Evolutionary conservation across 2,113 vertebrate genomes (phyloP).

Genomic region (Mastomys coucha): DNA sequence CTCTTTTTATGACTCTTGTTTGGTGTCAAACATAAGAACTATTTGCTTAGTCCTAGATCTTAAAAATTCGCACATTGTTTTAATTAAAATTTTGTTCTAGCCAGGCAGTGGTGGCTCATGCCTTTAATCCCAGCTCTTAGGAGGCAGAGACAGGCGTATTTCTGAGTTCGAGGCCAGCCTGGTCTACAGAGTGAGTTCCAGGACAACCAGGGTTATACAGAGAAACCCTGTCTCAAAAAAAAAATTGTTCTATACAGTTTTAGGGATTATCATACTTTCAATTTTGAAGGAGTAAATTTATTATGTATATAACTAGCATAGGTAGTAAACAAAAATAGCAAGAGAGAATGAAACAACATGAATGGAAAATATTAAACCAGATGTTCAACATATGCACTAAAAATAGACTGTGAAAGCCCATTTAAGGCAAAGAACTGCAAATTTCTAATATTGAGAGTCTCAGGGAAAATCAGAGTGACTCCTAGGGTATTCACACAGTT

Average conservation of each 20-base stretch:
- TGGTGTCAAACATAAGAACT: not conserved
- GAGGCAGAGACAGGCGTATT: too few species aligned
- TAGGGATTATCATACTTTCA: not conserved
- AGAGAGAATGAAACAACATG: not conserved
- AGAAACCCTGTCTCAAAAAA: too few species aligned
- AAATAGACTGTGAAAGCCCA: not conserved
- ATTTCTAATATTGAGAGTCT: not conserved
- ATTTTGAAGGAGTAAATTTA: not conserved
- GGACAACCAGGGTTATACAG: too few species aligned
- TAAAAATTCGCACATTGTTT: not conserved
- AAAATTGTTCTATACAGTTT: not conserved
- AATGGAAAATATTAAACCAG: not conserved
- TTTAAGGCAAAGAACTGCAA: not conserved
- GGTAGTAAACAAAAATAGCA: not conserved
- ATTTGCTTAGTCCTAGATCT: not conserved
- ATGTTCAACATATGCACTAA: too few species aligned
- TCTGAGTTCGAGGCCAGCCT: too few species aligned
- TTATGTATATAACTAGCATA: not conserved
- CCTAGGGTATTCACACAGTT: not conserved
- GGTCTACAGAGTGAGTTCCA: too few species aligned
- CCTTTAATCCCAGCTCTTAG: too few species aligned
- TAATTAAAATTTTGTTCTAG: too few species aligned
- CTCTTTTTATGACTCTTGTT: not conserved
- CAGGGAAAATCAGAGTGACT: not conserved
- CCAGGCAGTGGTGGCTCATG: too few species aligned